Evolutionary conservation across 2,113 vertebrate genomes (phyloP).

Genomic region (Periophthalmus modestus): DNA sequence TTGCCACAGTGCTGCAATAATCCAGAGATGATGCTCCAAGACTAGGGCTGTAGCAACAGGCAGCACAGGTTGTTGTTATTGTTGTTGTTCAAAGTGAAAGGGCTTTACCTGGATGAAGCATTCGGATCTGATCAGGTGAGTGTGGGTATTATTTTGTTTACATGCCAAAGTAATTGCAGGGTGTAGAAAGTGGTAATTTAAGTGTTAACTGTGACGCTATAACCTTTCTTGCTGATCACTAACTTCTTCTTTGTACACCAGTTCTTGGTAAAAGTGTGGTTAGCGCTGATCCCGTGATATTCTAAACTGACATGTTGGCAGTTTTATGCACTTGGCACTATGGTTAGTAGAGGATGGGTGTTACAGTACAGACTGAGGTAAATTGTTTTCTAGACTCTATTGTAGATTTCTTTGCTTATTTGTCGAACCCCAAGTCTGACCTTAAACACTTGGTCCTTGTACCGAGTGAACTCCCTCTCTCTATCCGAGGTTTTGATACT

Average conservation of each 20-base stretch:
- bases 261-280: neutral
- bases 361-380: slow-evolving; percentile 9
- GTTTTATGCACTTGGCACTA: neutral
- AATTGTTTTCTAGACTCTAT: slow-evolving; percentile 19
- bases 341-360: neutral
- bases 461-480: slow-evolving; percentile 12
- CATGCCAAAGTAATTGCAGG: neutral
- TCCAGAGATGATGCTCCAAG: slow-evolving; percentile 50
- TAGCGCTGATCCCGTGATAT: neutral
- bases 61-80: slow-evolving; percentile 43
- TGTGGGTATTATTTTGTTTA: neutral
- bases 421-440: slow-evolving; percentile 35
- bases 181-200: neutral
- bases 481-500: slow-evolving; percentile 62
- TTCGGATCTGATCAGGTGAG: slow-evolving; percentile 11
- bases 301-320: neutral
- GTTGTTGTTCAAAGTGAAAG: slow-evolving; percentile 40
- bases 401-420: slow-evolving; percentile 36
- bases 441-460: slow-evolving; percentile 41
- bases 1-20: slow-evolving; percentile 61
- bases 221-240: neutral
- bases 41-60: slow-evolving; percentile 71
- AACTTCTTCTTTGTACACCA: neutral
- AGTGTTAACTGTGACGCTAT: neutral
- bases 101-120: slow-evolving; percentile 19